These are phyloP conservation scores for Oryzias curvinotus DNA, from an alignment of 2,113 vertebrate genomes.

Conservation along the genomic window DNA sequence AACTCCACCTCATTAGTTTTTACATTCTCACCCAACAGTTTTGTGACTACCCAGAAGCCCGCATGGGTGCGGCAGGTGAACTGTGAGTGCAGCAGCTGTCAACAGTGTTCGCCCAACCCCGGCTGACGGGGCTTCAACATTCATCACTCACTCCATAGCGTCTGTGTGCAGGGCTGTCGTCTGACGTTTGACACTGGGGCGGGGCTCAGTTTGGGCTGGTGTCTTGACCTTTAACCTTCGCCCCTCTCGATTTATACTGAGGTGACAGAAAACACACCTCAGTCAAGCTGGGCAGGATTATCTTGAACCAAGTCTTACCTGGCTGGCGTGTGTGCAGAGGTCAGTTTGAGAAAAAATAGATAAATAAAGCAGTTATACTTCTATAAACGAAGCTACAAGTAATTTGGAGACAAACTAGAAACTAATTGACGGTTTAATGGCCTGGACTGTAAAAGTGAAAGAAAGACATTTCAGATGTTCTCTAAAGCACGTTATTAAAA, in stretches of 20 bases:
- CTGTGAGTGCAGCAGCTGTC: constrained; percentile 45
- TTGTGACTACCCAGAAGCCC: neutral
- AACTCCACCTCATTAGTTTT: no score
- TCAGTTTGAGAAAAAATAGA: constrained; percentile 3
- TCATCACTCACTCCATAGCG: constrained; percentile 82
- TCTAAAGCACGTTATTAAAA: no score
- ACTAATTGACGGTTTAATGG: neutral
- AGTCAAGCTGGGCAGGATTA: constrained; percentile 69
- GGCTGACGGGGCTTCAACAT: constrained; percentile 28
- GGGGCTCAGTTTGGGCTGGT: constrained; percentile 63
- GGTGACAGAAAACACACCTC: constrained; percentile 77
- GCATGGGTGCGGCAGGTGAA: neutral
- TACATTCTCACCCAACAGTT: neutral
- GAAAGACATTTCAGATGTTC: no score
- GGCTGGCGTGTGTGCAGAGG: constrained; percentile 34
- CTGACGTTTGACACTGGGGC: constrained; percentile 68
- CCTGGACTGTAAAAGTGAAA: no score
- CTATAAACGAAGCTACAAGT: neutral
- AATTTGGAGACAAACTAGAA: neutral
- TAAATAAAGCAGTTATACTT: constrained; percentile 15
- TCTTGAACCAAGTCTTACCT: constrained; percentile 60
- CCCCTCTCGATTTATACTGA: constrained; percentile 73
- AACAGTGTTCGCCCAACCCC: constrained; percentile 18
- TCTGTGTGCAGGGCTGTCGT: constrained; percentile 72
- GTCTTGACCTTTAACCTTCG: constrained; percentile 67